phyloP scores from a whole-genome alignment of 2,113 vertebrate genomes.

The Platichthys stellatus region DNA sequence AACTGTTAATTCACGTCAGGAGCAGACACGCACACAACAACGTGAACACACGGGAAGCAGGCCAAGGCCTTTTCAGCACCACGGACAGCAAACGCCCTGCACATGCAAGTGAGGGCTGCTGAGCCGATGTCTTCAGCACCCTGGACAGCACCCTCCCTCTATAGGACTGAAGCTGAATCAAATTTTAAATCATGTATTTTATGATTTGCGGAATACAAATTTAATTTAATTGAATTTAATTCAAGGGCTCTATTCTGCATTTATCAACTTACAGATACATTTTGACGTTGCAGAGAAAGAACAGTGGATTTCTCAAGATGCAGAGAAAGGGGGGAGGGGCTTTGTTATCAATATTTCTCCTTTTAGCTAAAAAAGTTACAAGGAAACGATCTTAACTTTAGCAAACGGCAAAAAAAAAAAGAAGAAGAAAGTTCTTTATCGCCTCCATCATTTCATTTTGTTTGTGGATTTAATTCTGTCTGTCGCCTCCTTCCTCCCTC shows the following conservation, averaged over 20 bases:
- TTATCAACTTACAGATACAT: no score
- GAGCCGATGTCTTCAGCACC: constrained; percentile 26
- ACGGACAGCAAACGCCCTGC: constrained; percentile 23
- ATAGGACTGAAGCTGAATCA: no score
- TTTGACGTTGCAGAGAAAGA: not conserved
- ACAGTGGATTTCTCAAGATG: not conserved
- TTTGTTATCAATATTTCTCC: constrained; percentile 22
- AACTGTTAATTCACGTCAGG: not conserved
- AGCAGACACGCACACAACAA: not conserved
- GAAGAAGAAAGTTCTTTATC: constrained; percentile 7
- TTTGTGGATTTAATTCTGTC: constrained; percentile 41
- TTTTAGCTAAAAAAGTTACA: constrained; percentile 13
- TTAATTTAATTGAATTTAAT: no score
- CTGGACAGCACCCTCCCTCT: constrained; percentile 24
- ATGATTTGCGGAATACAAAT: no score
- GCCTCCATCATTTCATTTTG: constrained; percentile 26
- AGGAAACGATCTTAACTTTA: constrained; percentile 37
- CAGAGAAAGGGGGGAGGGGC: not conserved
- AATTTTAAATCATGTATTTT: no score
- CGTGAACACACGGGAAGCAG: not conserved
- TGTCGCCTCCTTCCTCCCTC: constrained; percentile 24
- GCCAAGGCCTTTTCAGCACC: constrained; percentile 45
- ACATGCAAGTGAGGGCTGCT: no score
- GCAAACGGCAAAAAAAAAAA: constrained; percentile 21
- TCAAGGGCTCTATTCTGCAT: no score